Evolutionary conservation across 1,140 invertebrate species (phyloP).

Genomic region (Calephelis virginiensis): DNA sequence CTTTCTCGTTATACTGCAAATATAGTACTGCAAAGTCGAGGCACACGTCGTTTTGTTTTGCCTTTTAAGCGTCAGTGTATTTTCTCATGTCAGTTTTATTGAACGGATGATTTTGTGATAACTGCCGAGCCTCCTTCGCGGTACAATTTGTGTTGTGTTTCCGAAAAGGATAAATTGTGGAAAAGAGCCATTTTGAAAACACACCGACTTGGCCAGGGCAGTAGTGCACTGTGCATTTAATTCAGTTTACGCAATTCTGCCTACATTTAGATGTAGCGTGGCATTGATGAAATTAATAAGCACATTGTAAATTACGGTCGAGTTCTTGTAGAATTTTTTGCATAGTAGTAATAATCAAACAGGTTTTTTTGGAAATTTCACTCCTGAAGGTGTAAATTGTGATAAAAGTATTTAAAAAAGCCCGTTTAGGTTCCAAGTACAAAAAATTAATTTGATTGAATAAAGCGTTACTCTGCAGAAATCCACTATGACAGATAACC

Average conservation of each 20-base stretch:
- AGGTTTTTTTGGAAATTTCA: too few relatives aligned
- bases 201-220: conserved; percentile 79
- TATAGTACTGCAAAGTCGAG: conserved; percentile 44
- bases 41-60: conserved; percentile 23
- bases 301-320: too few relatives aligned
- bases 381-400: too few relatives aligned
- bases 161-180: conserved; percentile 81
- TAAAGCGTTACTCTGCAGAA: too few relatives aligned
- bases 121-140: conserved; percentile 42
- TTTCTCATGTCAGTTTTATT: conserved; percentile 26
- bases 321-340: too few relatives aligned
- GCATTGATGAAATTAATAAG: background rate
- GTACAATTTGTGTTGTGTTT: conserved; percentile 84
- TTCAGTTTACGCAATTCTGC: conserved; percentile 30
- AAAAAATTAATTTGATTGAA: too few relatives aligned
- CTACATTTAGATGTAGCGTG: conserved; percentile 17
- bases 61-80: conserved; percentile 39
- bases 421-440: too few relatives aligned
- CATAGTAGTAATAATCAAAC: too few relatives aligned
- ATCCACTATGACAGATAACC: too few relatives aligned
- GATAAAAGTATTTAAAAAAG: too few relatives aligned
- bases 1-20: conserved; percentile 52
- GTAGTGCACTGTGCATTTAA: conserved; percentile 73
- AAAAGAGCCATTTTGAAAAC: conserved; percentile 86
- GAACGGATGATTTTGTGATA: conserved; percentile 38